A percentile compares a stretch with the other conserved stretches of the same genome.
These are phyloP conservation scores for Chloromyia formosa DNA, from an alignment of 2,888 invertebrate species.

Conservation along the genomic window DNA sequence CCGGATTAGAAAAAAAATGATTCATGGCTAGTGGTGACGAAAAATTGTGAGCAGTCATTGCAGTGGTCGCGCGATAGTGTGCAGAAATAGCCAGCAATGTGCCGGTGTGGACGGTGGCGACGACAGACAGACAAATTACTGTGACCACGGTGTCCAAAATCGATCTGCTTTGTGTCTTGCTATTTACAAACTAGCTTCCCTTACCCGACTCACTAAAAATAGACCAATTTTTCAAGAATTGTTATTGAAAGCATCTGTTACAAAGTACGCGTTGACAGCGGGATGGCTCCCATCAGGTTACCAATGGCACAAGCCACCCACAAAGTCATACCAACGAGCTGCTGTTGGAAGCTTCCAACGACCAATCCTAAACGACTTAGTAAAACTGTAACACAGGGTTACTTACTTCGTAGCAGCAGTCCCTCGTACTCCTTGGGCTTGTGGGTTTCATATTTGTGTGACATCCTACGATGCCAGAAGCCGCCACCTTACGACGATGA, in stretches of 20 bases:
- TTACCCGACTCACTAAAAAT: constrained; percentile 17
- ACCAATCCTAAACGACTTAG: not conserved
- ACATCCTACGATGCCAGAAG: constrained; percentile 37
- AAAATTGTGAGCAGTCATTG: too few species aligned
- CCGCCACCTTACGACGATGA: not conserved
- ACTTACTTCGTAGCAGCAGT: constrained; percentile 55
- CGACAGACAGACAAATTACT: not conserved
- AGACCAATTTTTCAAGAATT: not conserved
- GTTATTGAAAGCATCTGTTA: constrained; percentile 22
- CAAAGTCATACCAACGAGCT: not conserved
- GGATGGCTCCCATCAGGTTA: constrained; percentile 10
- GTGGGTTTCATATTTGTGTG: constrained; percentile 45
- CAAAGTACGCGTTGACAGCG: constrained; percentile 4
- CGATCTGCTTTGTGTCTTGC: not conserved
- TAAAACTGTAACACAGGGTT: too few species aligned
- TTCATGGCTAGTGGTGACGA: too few species aligned
- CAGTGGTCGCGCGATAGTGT: too few species aligned
- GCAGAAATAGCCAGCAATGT: too few species aligned
- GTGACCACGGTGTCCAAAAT: constrained; percentile 4
- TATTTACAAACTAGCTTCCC: constrained; percentile 1
- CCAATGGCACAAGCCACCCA: not conserved
- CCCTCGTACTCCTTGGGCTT: constrained; percentile 54
- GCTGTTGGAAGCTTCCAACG: not conserved
- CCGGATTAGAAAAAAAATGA: too few species aligned
- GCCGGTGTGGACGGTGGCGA: too few species aligned